Percentiles rank a stretch among this genome's conserved stretches.
Evolutionary conservation across 2,113 vertebrate species (phyloP).

Genomic region (sheep (Ovis aries)): DNA sequence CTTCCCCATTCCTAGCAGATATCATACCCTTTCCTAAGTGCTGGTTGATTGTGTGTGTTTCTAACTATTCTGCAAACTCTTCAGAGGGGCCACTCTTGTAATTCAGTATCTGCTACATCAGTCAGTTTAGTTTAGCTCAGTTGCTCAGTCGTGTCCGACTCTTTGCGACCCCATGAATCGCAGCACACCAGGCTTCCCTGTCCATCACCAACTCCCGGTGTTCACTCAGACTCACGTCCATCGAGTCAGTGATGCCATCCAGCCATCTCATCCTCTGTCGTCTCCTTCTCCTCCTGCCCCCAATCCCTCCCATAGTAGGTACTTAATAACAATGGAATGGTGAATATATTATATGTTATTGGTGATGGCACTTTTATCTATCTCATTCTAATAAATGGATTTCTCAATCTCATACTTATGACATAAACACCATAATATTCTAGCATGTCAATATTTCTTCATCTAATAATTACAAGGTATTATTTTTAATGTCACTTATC

Average conservation of each 20-base stretch:
- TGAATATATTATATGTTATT: neutral
- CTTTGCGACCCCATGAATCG: fast-evolving
- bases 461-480: neutral
- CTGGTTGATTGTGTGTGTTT: neutral
- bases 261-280: no score
- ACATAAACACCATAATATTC: conserved; percentile 19
- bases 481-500: neutral
- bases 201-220: no score
- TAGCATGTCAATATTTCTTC: conserved; percentile 27
- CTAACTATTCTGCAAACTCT: neutral
- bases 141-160: neutral
- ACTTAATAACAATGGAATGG: neutral
- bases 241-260: no score
- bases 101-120: neutral
- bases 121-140: neutral
- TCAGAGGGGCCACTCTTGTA: neutral
- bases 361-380: neutral
- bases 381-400: neutral
- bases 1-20: neutral
- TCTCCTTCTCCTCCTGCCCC: no score
- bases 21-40: neutral
- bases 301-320: neutral
- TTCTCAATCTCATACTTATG: neutral
- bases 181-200: neutral
- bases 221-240: no score